Evolutionary conservation across 2,888 invertebrate species (phyloP).

Genomic region (Magallana nippona): DNA sequence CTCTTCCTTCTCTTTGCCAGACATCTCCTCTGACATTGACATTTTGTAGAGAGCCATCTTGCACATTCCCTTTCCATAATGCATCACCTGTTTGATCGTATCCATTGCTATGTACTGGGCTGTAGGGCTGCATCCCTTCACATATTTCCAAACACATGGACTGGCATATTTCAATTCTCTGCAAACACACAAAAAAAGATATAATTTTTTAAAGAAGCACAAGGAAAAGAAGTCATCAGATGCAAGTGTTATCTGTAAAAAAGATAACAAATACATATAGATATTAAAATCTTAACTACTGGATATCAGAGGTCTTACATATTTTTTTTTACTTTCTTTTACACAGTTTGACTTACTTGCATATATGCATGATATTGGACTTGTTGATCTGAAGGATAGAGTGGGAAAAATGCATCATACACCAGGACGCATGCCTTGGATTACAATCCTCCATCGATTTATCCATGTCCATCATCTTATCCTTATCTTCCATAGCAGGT

Average conservation of each 20-base stretch:
- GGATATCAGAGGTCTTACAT: too few species aligned
- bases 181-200: background rate
- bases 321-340: too few species aligned
- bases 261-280: too few species aligned
- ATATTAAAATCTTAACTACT: too few species aligned
- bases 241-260: too few species aligned
- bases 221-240: too few species aligned
- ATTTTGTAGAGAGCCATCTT: background rate
- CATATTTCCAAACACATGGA: constrained; percentile 10
- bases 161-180: constrained; percentile 22
- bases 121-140: background rate
- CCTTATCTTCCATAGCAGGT: background rate
- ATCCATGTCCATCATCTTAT: background rate
- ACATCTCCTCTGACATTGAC: background rate
- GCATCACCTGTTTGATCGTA: background rate
- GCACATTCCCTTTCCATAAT: background rate
- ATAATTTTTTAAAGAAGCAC: too few species aligned
- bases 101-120: background rate
- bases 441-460: background rate
- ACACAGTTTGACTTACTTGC: background rate
- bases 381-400: background rate
- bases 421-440: background rate
- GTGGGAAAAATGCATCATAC: constrained; percentile 6
- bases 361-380: background rate
- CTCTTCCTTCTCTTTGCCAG: background rate